These are phyloP conservation scores for Anarsia innoxiella DNA, from an alignment of 2,888 invertebrate species.

Conservation along the genomic window DNA sequence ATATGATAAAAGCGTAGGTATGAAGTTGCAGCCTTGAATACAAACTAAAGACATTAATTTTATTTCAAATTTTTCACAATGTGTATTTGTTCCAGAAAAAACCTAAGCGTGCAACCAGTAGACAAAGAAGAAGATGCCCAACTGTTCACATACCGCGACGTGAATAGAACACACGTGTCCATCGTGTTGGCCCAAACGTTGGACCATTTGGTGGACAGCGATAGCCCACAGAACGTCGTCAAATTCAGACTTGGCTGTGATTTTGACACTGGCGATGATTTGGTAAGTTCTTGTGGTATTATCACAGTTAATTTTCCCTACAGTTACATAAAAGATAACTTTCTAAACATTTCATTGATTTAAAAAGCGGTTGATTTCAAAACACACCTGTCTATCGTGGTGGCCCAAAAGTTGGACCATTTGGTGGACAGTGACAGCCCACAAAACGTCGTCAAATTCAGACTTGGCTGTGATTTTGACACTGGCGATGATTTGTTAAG, in stretches of 20 bases:
- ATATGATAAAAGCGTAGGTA: too few species aligned
- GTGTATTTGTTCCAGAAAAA: constrained; percentile 69
- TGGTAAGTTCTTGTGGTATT: constrained; percentile 50
- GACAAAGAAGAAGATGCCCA: constrained; percentile 82
- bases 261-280: constrained; percentile 79
- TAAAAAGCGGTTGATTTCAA: too few species aligned
- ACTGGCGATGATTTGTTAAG: constrained; percentile 79
- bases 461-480: constrained; percentile 83
- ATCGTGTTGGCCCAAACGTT: constrained; percentile 84
- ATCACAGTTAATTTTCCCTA: too few species aligned
- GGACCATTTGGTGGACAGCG: constrained; percentile 87
- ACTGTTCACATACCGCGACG: constrained; percentile 82
- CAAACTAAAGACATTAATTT: too few species aligned
- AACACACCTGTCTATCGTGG: constrained; percentile 83
- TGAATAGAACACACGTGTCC: constrained; percentile 85
- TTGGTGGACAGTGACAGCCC: constrained; percentile 88
- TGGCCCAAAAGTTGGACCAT: constrained; percentile 85
- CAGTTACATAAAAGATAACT: too few species aligned
- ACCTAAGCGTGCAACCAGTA: constrained; percentile 81
- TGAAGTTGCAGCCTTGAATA: too few species aligned
- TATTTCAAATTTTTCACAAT: not conserved
- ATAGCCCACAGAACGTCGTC: constrained; percentile 85
- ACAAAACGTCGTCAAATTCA: constrained; percentile 87
- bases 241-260: constrained; percentile 88
- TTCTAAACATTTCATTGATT: too few species aligned